Conservation (phyloP, 1,140 invertebrate species). For the Zaprionus africanus region DNA sequence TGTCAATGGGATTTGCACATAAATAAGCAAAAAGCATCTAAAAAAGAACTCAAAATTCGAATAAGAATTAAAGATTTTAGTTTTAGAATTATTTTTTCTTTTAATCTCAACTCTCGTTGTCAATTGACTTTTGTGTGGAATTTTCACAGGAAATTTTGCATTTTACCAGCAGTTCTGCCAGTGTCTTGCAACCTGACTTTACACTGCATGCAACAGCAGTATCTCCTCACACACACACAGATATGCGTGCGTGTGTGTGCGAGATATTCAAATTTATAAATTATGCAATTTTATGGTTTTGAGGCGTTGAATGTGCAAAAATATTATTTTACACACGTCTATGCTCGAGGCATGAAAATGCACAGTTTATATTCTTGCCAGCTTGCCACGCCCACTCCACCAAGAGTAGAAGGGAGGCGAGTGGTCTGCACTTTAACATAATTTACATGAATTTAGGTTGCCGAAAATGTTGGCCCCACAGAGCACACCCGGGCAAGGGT, state of each 20-base stretch:
- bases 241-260: slow-evolving; percentile 51
- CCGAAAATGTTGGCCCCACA: slow-evolving; percentile 41
- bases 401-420: slow-evolving; percentile 1
- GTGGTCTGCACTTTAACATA: slow-evolving; percentile 70
- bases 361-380: slow-evolving; percentile 30
- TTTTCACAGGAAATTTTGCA: slow-evolving; percentile 24
- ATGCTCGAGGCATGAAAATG: slow-evolving; percentile 52
- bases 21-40: slow-evolving; percentile 47
- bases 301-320: slow-evolving; percentile 74
- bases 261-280: slow-evolving; percentile 78
- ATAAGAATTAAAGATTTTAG: slow-evolving; percentile 29
- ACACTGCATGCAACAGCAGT: slow-evolving; percentile 14
- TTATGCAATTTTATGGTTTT: slow-evolving; percentile 80
- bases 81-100: background rate
- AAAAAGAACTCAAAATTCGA: slow-evolving; percentile 38
- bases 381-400: slow-evolving; percentile 15
- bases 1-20: slow-evolving; percentile 63
- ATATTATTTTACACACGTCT: slow-evolving; percentile 78
- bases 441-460: slow-evolving; percentile 74
- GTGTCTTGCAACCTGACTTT: slow-evolving; percentile 37
- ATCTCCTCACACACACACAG: background rate
- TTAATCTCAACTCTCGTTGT: background rate
- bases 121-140: slow-evolving; percentile 7
- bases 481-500: slow-evolving; percentile 20
- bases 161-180: slow-evolving; percentile 21